Evolutionary conservation across 1,140 invertebrate species (phyloP), one percentile per base, ranked within the genome.

Genomic region (Papilio machaon): DNA sequence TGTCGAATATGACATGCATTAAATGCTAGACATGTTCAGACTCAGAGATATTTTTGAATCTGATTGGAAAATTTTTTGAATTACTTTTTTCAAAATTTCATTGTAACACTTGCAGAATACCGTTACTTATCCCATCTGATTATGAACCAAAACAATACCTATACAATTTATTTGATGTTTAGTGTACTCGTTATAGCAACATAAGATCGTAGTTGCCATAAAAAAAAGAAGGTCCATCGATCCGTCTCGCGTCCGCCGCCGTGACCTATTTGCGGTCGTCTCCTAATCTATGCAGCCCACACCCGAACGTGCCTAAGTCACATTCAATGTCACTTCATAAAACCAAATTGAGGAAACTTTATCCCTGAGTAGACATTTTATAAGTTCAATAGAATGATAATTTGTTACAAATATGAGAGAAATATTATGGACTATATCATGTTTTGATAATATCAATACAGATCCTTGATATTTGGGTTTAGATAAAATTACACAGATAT

Each of bases 261-360:
- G 80, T 89, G 87, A 89, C 86, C 87, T 83, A 89, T 86, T 88
- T 83, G 80, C 74, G 64, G 84, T 76, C 73, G 79, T 80, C 80
- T 83, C 83, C 84, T 85, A 88, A 85, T 87, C 84, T 86, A 85
- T 82, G 78, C 87, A 80, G 75, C 86, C 85, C 84, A 89, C 87
- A 87, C 83, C 79, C 73, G 67, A 79, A 83, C 82, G 82, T 84
- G 84, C 67, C 75, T 83, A 80, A 82, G 64, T 77, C 81, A 77
- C 54, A 75, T 54, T 84, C 83, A 86, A 86, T 88, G 85, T 84
- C 84, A 85, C 70, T 84, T 80, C 64, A 82, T 81, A 82, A 82
- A 78, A 75, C 73, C 76, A 75, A 80, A 82, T 79, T 82, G 76
- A 82, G 76, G 81, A 80, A 75, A 75, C 43, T 64, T 80, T 80